A percentile compares a stretch with the other conserved stretches of the same genome.
phyloP scores from a whole-genome alignment of 1,140 invertebrate genomes.

The Proales similis region DNA sequence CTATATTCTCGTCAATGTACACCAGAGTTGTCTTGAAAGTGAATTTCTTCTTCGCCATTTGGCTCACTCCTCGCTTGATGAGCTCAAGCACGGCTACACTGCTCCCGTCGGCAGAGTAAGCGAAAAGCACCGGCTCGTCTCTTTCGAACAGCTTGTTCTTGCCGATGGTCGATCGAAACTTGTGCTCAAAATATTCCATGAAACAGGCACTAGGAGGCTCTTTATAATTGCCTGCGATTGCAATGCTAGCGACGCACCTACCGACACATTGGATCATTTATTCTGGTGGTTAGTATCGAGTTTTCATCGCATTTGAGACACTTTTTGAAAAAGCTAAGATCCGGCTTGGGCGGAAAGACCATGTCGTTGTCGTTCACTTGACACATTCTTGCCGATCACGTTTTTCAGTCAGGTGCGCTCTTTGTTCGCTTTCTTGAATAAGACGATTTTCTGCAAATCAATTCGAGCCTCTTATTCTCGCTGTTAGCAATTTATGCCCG shows the following conservation, averaged over 20 bases:
- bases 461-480: too few relatives aligned
- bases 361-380: too few relatives aligned
- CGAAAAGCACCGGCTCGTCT: slow-evolving; percentile 24
- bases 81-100: slow-evolving; percentile 13
- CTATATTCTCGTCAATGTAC: slow-evolving; percentile 1
- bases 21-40: background rate
- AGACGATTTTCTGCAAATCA: too few relatives aligned
- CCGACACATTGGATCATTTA: slow-evolving; percentile 30
- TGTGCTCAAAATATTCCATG: slow-evolving; percentile 36
- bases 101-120: slow-evolving; percentile 14
- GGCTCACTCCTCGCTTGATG: slow-evolving; percentile 13
- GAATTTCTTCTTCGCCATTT: slow-evolving; percentile 15
- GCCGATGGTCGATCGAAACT: slow-evolving; percentile 26
- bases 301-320: slow-evolving; percentile 31
- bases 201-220: slow-evolving; percentile 4
- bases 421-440: too few relatives aligned
- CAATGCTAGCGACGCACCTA: background rate
- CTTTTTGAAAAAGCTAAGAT: slow-evolving; percentile 29
- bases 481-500: too few relatives aligned
- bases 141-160: slow-evolving; percentile 35
- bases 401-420: too few relatives aligned
- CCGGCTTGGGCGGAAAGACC: too few relatives aligned
- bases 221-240: background rate
- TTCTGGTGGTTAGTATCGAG: slow-evolving; percentile 16
- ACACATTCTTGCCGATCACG: too few relatives aligned